phyloP scores from a whole-genome alignment of 2,888 invertebrate genomes.

The Sinodicranocentrus sp. region DNA sequence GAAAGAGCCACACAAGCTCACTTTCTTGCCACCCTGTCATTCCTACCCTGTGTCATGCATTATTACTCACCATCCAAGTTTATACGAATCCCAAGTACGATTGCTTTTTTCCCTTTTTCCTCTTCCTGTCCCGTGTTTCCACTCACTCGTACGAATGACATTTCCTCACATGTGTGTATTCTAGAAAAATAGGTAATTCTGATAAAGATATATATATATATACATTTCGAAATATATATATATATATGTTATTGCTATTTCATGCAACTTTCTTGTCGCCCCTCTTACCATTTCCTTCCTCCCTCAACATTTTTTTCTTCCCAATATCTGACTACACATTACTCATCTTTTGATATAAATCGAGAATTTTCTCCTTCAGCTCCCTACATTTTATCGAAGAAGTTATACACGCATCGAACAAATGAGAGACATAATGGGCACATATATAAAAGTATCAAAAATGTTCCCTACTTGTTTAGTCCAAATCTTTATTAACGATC shows the following conservation, averaged over 20 bases:
- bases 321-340: constrained; percentile 53
- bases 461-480: background rate
- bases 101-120: constrained; percentile 24
- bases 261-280: constrained; percentile 26
- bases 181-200: constrained; percentile 47
- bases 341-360: constrained; percentile 55
- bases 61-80: constrained; percentile 54
- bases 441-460: constrained; percentile 17
- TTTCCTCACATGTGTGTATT: constrained; percentile 42
- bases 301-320: background rate
- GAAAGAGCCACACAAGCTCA: background rate
- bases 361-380: constrained; percentile 13
- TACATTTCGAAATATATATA: background rate
- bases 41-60: constrained; percentile 38
- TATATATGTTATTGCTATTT: constrained; percentile 35
- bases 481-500: constrained; percentile 58
- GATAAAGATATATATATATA: constrained; percentile 45
- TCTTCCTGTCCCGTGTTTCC: constrained; percentile 9
- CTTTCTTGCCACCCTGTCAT: constrained; percentile 33
- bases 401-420: background rate
- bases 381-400: background rate
- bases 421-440: constrained; percentile 17
- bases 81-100: constrained; percentile 21
- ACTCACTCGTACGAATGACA: constrained; percentile 35
- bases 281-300: constrained; percentile 10